Base-by-base conservation (phyloP, 2,797 vertebrate species). In the Gymnodraco acuticeps region DNA sequence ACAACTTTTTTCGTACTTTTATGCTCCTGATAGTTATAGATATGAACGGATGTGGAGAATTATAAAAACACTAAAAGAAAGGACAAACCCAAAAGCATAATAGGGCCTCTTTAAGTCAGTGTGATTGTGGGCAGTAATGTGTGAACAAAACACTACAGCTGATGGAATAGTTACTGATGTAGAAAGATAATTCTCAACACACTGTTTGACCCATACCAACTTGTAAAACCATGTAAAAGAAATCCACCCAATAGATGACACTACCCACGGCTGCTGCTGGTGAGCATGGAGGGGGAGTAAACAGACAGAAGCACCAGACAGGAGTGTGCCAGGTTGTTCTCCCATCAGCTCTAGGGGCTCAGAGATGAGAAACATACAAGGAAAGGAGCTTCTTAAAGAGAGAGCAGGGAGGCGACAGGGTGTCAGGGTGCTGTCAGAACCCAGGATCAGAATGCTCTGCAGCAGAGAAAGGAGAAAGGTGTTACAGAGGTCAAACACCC, bases 381-480 rank as follows among this genome's bases (percentile, higher is more conserved):
- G 20, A 10, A 38, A 53, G 77, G 65, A 69, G 70, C 78, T 80
- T 65, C 81, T 63, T 33, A 27, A 73, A 82, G 78, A 81, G 64
- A 17, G 71, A 75, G 73, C 73, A 27, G 65, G 33, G 66, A 83
- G 86, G 84, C 85, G 88, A 84, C 83, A 81, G 77, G 68, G 75
- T 84, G 82, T 85, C 80, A 75, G 41, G 69, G 58, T 51, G 73
- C 75, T 89, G 87, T 87, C 88, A 87, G 67, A 27, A 70, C 59
- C 54, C 80, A 64, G 70, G 42, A 85, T 71, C 77, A 53, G 19
- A 47, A 54, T 38, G 70, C 67, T 80, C 45, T 74, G 61, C 74
- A 68, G 66, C 2, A n/a, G 53, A 59, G 64, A 75, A 64, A 76
- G 66, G 47, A 66, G 75, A 70, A 41, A 59, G 48, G 53, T 83